A percentile compares a stretch with the other conserved stretches of the same genome.
Conservation (phyloP, 2,113 vertebrate species). For the Zootoca vivipara region DNA sequence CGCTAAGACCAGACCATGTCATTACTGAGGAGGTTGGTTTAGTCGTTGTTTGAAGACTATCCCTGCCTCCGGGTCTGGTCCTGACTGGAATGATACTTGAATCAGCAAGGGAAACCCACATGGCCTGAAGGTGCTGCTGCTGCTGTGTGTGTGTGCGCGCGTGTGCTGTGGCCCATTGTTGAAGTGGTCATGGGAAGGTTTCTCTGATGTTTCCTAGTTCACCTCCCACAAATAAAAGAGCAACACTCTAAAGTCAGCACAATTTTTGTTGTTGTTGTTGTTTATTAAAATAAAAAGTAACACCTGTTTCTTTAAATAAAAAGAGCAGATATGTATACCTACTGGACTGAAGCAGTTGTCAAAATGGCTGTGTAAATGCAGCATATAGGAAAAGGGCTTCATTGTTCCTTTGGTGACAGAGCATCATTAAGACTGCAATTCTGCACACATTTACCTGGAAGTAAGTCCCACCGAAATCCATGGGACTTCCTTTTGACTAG, state of each 20-base stretch:
- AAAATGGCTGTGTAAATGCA: background rate
- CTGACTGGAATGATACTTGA: too few relatives aligned
- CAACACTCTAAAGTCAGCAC: background rate
- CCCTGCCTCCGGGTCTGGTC: too few relatives aligned
- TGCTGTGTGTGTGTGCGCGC: too few relatives aligned
- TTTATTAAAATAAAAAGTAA: too few relatives aligned
- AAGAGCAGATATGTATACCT: background rate
- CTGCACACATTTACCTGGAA: background rate
- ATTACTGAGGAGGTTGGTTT: too few relatives aligned
- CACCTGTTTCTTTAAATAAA: background rate
- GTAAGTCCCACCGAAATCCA: background rate
- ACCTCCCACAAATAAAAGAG: background rate
- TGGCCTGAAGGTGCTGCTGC: too few relatives aligned
- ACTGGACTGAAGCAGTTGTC: too few relatives aligned
- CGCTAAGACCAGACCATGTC: too few relatives aligned
- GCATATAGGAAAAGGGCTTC: background rate
- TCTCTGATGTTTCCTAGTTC: background rate
- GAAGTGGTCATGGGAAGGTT: background rate
- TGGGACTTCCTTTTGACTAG: background rate
- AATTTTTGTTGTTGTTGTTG: too few relatives aligned
- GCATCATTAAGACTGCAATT: accelerated
- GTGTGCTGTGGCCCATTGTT: too few relatives aligned
- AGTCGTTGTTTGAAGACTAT: too few relatives aligned
- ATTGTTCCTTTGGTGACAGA: background rate
- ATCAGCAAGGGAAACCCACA: too few relatives aligned